A percentile compares a stretch with the other conserved stretches of the same genome.
Conservation (phyloP, 2,888 invertebrate genomes). For the Spisula subtruncata region DNA sequence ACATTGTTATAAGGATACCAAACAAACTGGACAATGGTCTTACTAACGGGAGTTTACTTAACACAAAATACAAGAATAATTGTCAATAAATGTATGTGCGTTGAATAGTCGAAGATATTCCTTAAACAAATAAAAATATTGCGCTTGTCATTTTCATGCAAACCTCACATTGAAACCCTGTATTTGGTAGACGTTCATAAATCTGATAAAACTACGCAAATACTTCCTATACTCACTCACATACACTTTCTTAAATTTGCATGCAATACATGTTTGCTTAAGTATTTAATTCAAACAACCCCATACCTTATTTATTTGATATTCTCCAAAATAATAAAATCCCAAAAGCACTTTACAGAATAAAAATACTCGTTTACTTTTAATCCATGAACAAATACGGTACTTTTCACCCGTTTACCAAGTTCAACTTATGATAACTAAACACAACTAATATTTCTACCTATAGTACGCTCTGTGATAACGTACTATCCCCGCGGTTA, state of each 20-base stretch:
- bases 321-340: neutral
- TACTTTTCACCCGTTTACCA: slow-evolving; percentile 2
- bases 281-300: neutral
- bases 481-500: neutral
- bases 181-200: neutral
- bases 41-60: too few species aligned
- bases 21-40: too few species aligned
- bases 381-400: neutral
- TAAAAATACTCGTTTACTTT: neutral
- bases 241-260: neutral
- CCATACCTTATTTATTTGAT: neutral
- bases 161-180: neutral
- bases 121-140: slow-evolving; percentile 10
- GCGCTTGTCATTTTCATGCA: neutral
- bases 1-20: too few species aligned
- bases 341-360: neutral
- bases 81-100: neutral
- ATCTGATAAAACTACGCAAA: neutral
- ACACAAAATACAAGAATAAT: neutral
- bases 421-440: neutral
- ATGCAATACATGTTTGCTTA: neutral
- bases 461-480: neutral
- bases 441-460: neutral
- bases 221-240: neutral
- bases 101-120: neutral